Conservation (phyloP, 2,888 invertebrate species). For the Leptopilina drosophilae region DNA sequence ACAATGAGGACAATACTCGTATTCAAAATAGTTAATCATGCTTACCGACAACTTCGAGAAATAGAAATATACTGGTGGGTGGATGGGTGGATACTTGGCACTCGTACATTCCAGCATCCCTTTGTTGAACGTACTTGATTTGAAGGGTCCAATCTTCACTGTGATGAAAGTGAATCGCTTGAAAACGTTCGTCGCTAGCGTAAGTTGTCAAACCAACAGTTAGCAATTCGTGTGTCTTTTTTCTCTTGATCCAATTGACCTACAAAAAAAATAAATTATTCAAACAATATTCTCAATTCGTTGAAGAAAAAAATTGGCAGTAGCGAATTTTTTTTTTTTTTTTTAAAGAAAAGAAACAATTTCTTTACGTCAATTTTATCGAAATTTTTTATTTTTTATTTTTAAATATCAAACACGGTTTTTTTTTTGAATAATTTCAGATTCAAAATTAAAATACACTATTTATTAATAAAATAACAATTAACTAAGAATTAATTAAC, state of each 20-base stretch:
- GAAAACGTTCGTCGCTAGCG: conserved; percentile 92
- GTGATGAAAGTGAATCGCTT: conserved; percentile 90
- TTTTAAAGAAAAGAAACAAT: no score
- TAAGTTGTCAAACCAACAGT: conserved; percentile 93
- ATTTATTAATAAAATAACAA: no score
- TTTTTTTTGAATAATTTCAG: no score
- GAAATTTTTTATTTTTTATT: no score
- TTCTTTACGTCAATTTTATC: no score
- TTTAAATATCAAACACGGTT: no score
- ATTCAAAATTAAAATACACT: no score
- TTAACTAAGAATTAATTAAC: no score
- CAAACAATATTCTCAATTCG: neutral
- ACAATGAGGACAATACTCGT: conserved; percentile 31
- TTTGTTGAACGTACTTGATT: conserved; percentile 91
- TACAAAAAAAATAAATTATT: conserved; percentile 71
- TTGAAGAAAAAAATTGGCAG: no score
- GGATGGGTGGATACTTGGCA: conserved; percentile 96
- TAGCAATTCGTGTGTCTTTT: conserved; percentile 85
- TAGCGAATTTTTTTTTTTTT: no score
- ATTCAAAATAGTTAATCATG: conserved; percentile 59
- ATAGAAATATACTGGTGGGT: conserved; percentile 91
- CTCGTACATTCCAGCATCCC: conserved; percentile 92
- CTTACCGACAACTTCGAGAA: conserved; percentile 92
- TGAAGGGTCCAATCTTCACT: conserved; percentile 96
- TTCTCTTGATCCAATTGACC: conserved; percentile 92